Evolutionary conservation across 2,888 invertebrate genomes (phyloP).

Genomic region (Carterocephalus palaemon): DNA sequence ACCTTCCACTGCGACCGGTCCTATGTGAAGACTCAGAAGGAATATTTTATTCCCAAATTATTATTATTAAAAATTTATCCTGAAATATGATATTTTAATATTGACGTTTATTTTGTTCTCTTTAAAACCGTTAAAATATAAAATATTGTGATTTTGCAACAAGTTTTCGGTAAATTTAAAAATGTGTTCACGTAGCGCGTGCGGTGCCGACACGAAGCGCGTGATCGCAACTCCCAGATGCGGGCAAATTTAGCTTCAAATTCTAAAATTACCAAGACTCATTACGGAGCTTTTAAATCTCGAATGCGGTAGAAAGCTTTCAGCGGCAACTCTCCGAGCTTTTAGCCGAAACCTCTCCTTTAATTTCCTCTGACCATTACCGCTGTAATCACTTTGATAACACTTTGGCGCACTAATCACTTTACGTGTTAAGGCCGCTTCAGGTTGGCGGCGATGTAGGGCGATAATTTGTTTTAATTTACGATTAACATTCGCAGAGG

Average conservation of each 20-base stretch:
- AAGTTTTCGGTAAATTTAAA: no score
- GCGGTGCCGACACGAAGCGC: no score
- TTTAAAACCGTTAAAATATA: no score
- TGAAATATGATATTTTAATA: no score
- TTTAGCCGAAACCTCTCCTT: slow-evolving; percentile 10
- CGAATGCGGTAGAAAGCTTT: slow-evolving; percentile 9
- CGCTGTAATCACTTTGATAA: slow-evolving; percentile 15
- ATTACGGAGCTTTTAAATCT: slow-evolving; percentile 1
- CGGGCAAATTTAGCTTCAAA: neutral
- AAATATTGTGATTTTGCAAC: no score
- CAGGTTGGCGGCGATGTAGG: neutral
- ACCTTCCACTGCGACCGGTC: no score
- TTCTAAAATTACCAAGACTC: neutral
- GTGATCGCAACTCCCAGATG: neutral
- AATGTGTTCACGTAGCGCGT: no score
- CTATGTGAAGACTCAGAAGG: no score
- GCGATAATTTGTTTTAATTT: slow-evolving; percentile 7
- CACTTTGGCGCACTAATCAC: slow-evolving; percentile 11
- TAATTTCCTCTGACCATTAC: slow-evolving; percentile 21
- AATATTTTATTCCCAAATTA: no score
- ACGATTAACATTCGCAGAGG: neutral
- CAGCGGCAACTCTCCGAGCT: slow-evolving; percentile 8
- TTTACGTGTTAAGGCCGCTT: neutral
- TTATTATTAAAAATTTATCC: no score
- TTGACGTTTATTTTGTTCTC: no score